Evolutionary conservation across 2,113 vertebrate genomes (phyloP), one percentile per base, ranked within the genome.

Genomic region (Lampris megalopsis): DNA sequence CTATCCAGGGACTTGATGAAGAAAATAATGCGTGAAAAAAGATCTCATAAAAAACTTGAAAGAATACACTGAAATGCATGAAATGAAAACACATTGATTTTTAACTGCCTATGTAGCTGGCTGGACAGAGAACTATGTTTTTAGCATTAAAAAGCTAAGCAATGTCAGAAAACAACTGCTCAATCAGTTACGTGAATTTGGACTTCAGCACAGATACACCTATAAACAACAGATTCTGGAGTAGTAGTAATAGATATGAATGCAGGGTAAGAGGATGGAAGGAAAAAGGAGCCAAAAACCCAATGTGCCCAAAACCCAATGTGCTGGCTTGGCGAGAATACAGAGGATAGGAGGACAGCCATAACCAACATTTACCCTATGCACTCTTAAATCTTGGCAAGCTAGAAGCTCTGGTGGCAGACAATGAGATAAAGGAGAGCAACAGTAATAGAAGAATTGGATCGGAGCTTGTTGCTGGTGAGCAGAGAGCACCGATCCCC

Each of bases 341-440:
- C 24, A 45, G 71, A 45, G 59, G 70, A 54, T 0, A 37, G 70
- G 57, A 53, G 66, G 63, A 74, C 37, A 36, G 11, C 13, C 5
- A 38, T 45, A 75, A 81, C 77, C 35, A 60, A 63, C 49, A 56
- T 36, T 68, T 2, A 58, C 56, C 62, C 79, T 75, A 63, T 54
- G 65, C 80, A 59, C 57, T 50, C 68, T 65, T 77, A 63, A 77
- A 70, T 81, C 53, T 75, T 38, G 66, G 37, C 0, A 45, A 64
- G 79, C 38, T 78, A 73, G 60, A 37, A 62, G 69, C 70, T 68
- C 78, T 43, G 0, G 11, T 2, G 35, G 53, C 45, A 11, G 1
- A 5, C 58, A 37, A 4, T 1, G 1, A 83, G 77, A 79, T 71
- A 63, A 85, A 85, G 76, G 71, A 53, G 64, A 77, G 68, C 41